Evolutionary conservation across 1,140 invertebrate species (phyloP).

Genomic region (Panulirus ornatus): DNA sequence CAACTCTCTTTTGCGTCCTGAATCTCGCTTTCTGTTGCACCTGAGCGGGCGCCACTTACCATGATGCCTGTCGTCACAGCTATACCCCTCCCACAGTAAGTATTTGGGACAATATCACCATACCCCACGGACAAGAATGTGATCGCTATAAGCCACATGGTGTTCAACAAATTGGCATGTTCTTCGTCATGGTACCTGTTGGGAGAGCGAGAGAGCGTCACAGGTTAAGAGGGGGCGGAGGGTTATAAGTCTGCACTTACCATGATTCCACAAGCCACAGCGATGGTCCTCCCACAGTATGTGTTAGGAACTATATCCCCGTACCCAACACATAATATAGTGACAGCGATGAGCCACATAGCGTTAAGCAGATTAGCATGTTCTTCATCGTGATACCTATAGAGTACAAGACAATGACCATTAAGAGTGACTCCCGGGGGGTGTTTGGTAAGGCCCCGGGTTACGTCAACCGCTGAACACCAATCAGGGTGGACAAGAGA

Average conservation of each 20-base stretch:
- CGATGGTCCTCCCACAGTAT: slow-evolving; percentile 94
- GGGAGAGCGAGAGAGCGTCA: slow-evolving; percentile 71
- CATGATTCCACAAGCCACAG: slow-evolving; percentile 94
- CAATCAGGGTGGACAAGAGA: slow-evolving; percentile 74
- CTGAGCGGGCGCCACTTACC: slow-evolving; percentile 85
- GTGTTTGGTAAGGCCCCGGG: slow-evolving; percentile 57
- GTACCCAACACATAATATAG: slow-evolving; percentile 89
- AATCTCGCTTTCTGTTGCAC: slow-evolving; percentile 64
- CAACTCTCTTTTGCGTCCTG: slow-evolving; percentile 72
- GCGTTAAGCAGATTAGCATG: slow-evolving; percentile 94
- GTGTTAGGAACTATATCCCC: slow-evolving; percentile 96
- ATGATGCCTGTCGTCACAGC: slow-evolving; percentile 99
- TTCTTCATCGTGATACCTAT: slow-evolving; percentile 90
- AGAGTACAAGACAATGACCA: slow-evolving; percentile 76
- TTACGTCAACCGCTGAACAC: slow-evolving; percentile 73
- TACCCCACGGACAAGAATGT: slow-evolving; percentile 99
- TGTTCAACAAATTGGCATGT: slow-evolving; percentile 97
- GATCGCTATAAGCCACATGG: slow-evolving; percentile 99
- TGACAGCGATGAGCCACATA: slow-evolving; percentile 95
- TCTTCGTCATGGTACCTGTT: slow-evolving; percentile 96
- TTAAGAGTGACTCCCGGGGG: slow-evolving; percentile 68
- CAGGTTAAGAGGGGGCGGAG: slow-evolving; percentile 55
- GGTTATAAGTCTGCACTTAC: slow-evolving; percentile 84
- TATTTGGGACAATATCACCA: slow-evolving; percentile 99
- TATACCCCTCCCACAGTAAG: slow-evolving; percentile 98